These are phyloP conservation scores for Morus bassanus DNA, from an alignment of 2,797 vertebrate species.

Conservation along the genomic window DNA sequence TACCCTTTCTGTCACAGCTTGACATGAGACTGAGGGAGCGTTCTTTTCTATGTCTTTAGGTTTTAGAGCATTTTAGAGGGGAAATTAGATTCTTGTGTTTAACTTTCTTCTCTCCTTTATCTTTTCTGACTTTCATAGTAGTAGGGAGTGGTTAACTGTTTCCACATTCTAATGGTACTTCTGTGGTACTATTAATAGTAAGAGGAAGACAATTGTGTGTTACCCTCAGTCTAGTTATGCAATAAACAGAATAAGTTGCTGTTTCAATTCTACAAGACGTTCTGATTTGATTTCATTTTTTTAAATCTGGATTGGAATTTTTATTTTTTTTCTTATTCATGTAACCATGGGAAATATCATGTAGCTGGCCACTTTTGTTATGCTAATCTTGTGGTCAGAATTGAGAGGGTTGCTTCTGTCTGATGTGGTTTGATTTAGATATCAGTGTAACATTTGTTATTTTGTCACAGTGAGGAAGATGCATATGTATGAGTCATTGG, in stretches of 20 bases:
- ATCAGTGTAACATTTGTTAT: accelerated
- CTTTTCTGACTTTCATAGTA: not conserved
- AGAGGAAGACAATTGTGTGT: not conserved
- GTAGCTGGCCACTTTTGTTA: not conserved
- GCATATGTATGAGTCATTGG: not conserved
- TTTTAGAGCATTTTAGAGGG: not conserved
- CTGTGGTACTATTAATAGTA: not conserved
- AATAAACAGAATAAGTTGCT: not conserved
- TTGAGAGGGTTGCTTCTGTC: not conserved
- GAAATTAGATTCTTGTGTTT: not conserved
- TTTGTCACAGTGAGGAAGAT: not conserved
- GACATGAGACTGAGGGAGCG: accelerated
- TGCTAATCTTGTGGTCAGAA: not conserved
- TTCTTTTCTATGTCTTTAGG: not conserved
- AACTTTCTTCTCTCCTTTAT: not conserved
- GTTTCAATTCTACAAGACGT: not conserved
- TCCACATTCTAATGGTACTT: not conserved
- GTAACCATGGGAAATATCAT: not conserved
- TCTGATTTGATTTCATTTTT: not conserved
- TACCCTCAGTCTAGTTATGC: not conserved
- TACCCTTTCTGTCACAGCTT: not conserved
- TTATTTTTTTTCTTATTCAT: not conserved
- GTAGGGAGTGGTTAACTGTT: not conserved
- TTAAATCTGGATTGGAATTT: not conserved
- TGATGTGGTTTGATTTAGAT: not conserved